phyloP scores from a whole-genome alignment of 2,113 vertebrate genomes.

The Pantherophis guttatus region DNA sequence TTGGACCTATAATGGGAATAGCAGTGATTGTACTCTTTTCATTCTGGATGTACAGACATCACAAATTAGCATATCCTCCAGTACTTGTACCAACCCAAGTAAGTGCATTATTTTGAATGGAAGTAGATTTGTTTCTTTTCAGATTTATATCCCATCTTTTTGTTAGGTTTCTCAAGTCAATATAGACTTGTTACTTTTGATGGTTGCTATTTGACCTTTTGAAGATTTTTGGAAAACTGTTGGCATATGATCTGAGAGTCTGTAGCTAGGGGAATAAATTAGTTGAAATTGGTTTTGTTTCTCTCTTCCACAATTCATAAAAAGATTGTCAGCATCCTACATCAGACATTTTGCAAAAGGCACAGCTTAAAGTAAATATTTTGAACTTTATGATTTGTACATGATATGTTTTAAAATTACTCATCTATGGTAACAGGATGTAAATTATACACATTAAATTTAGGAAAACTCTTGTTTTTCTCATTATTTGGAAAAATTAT shows the following conservation, averaged over 20 bases:
- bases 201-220: neutral
- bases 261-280: neutral
- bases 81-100: slow-evolving; percentile 98
- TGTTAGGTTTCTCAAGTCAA: neutral
- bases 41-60: slow-evolving; percentile 98
- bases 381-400: neutral
- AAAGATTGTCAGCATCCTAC: neutral
- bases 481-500: neutral
- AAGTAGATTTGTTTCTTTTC: neutral
- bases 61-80: slow-evolving; percentile 96
- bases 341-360: neutral
- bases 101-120: slow-evolving; percentile 57
- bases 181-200: neutral
- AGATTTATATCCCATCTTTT: neutral
- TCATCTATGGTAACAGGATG: neutral
- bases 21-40: slow-evolving; percentile 90
- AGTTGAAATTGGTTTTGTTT: neutral
- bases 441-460: neutral
- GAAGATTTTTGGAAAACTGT: neutral
- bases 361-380: neutral
- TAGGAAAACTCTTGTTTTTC: neutral
- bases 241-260: neutral
- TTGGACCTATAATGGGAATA: slow-evolving; percentile 94
- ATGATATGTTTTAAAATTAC: neutral
- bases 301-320: neutral